A percentile compares a stretch with the other conserved stretches of the same genome.
Evolutionary conservation across 53 echinoderm and acorn worm species (phyloP).

Genomic region (Luidia sarsii): DNA sequence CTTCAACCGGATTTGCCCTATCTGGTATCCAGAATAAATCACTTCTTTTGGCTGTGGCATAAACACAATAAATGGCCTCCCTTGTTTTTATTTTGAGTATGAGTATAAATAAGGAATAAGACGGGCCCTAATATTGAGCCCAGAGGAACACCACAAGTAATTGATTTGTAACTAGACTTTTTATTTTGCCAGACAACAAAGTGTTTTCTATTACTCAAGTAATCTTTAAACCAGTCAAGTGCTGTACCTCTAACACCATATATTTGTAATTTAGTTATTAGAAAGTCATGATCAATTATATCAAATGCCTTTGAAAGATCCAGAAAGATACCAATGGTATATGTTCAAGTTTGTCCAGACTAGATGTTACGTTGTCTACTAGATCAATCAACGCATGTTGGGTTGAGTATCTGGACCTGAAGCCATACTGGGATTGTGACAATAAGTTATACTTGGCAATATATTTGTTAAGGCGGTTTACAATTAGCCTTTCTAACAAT

Average conservation of each 20-base stretch:
- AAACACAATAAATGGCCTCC: too few relatives aligned
- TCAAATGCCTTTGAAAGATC: constrained; percentile 39
- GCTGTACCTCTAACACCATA: constrained; percentile 32
- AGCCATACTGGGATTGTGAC: constrained; percentile 17
- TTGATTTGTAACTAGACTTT: constrained; percentile 1
- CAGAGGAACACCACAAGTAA: constrained; percentile 4
- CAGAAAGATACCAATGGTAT: constrained; percentile 23
- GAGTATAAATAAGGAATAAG: neutral
- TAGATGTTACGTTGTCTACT: constrained; percentile 9
- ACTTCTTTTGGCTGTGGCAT: too few relatives aligned
- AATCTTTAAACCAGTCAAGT: constrained; percentile 12
- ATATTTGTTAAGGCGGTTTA: neutral
- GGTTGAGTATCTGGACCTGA: constrained; percentile 5
- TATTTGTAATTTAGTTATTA: constrained; percentile 1
- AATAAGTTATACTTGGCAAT: constrained; percentile 5
- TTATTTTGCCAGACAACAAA: constrained; percentile 11
- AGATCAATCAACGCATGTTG: constrained; percentile 8
- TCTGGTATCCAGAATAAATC: too few relatives aligned
- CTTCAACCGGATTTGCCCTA: too few relatives aligned
- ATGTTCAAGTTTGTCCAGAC: constrained; percentile 21
- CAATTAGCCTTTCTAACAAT: neutral
- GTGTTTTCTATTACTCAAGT: neutral
- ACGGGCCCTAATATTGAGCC: neutral
- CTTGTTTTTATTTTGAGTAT: too few relatives aligned
- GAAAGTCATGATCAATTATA: constrained; percentile 31